Evolutionary conservation across 2,888 invertebrate genomes (phyloP).

Genomic region (Phengaris alcon): DNA sequence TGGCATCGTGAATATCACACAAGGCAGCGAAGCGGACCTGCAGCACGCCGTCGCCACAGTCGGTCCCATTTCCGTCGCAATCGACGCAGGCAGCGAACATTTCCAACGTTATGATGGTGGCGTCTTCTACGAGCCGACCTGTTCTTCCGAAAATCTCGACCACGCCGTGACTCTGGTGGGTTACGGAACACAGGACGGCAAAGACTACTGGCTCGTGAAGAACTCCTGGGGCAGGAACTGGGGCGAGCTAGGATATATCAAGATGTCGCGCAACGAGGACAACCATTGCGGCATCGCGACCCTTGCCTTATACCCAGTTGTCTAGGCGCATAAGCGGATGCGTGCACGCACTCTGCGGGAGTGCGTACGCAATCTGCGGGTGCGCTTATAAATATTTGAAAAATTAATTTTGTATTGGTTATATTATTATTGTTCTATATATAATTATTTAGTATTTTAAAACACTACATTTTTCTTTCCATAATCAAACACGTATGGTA

Average conservation of each 20-base stretch:
- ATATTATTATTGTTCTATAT: neutral
- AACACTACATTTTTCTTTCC: neutral
- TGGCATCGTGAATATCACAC: constrained; percentile 86
- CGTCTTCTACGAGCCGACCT: constrained; percentile 9
- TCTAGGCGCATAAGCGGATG: neutral
- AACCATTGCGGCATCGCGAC: constrained; percentile 93
- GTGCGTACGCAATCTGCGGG: neutral
- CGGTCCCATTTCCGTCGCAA: constrained; percentile 91
- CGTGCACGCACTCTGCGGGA: too few relatives aligned
- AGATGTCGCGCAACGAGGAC: constrained; percentile 88
- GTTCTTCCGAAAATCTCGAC: neutral
- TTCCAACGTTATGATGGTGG: neutral
- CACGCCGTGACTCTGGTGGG: constrained; percentile 74
- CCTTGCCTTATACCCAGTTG: constrained; percentile 85
- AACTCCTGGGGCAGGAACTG: constrained; percentile 95
- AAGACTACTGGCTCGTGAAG: constrained; percentile 94
- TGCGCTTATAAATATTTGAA: too few relatives aligned
- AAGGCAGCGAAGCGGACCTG: constrained; percentile 85
- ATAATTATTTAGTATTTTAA: neutral
- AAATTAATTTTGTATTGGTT: too few relatives aligned
- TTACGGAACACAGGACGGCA: constrained; percentile 84
- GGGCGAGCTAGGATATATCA: constrained; percentile 96
- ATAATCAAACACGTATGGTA: too few relatives aligned
- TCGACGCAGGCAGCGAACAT: constrained; percentile 85
- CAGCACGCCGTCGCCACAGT: constrained; percentile 86